phyloP scores from a whole-genome alignment of 1,140 invertebrate species.

The Hyles euphorbiae region DNA sequence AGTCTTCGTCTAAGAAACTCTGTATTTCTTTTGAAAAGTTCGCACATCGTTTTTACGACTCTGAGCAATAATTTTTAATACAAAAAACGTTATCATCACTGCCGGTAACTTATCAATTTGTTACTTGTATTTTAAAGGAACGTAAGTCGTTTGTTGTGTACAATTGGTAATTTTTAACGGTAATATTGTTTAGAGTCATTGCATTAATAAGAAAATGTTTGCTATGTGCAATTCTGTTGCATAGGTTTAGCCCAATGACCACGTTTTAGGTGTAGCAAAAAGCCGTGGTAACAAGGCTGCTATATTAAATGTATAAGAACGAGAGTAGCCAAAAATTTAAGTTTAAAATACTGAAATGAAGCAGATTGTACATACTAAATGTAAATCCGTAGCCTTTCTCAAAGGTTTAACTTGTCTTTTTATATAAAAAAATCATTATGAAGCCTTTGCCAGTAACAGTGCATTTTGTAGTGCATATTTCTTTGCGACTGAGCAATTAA shows the following conservation, averaged over 20 bases:
- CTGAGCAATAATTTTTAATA: neutral
- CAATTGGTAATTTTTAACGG: neutral
- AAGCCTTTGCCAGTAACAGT: conserved; percentile 60
- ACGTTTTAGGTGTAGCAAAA: no score
- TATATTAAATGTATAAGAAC: no score
- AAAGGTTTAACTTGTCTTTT: neutral
- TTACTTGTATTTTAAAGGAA: no score
- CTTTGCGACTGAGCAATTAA: conserved; percentile 26
- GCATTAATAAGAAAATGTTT: no score
- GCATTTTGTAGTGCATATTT: conserved; percentile 51
- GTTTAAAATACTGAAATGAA: no score
- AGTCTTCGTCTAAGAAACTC: conserved; percentile 28
- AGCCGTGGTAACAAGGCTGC: no score
- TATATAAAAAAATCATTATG: conserved; percentile 1
- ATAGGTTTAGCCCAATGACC: no score
- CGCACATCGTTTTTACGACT: conserved; percentile 1
- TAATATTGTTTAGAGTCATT: no score
- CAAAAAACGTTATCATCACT: neutral
- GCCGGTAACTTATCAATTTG: neutral
- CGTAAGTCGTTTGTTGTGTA: neutral
- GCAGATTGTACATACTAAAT: no score
- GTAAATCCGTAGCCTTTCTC: no score
- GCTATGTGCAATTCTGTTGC: no score
- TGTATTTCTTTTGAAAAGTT: neutral
- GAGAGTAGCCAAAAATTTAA: no score